These are phyloP conservation scores for Charanyca ferruginea DNA, from an alignment of 2,888 invertebrate genomes.

Conservation along the genomic window DNA sequence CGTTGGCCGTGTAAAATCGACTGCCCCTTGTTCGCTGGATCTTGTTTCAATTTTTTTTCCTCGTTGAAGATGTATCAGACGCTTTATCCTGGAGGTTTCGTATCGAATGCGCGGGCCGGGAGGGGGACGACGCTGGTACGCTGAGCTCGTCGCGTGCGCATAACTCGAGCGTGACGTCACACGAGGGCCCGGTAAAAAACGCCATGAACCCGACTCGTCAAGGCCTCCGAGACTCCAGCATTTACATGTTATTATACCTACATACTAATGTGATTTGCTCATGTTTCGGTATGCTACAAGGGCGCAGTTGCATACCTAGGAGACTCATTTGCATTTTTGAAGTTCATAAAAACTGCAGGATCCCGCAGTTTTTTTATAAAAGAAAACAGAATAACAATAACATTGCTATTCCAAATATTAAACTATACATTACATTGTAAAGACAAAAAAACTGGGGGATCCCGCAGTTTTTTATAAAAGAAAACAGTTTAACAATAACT, in stretches of 20 bases:
- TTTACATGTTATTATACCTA: constrained; percentile 78
- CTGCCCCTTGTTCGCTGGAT: constrained; percentile 80
- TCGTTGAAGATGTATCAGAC: constrained; percentile 87
- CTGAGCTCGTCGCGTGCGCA: constrained; percentile 82
- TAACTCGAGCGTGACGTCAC: constrained; percentile 88
- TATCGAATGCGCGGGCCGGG: constrained; percentile 75
- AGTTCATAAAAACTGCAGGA: constrained; percentile 25
- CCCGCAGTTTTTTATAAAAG: too few relatives aligned
- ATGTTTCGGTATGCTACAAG: constrained; percentile 68
- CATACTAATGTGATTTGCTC: constrained; percentile 74
- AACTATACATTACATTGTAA: background rate
- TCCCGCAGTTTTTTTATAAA: too few relatives aligned
- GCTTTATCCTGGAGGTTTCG: constrained; percentile 87
- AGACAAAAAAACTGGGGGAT: constrained; percentile 17
- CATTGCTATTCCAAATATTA: constrained; percentile 13
- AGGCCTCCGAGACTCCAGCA: constrained; percentile 83
- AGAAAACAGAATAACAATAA: constrained; percentile 1
- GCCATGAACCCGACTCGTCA: constrained; percentile 86
- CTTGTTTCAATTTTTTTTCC: constrained; percentile 85
- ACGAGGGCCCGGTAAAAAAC: constrained; percentile 83
- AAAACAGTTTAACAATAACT: constrained; percentile 4
- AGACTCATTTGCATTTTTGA: constrained; percentile 58
- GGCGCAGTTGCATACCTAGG: constrained; percentile 56
- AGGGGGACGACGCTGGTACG: constrained; percentile 55
- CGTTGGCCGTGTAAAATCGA: constrained; percentile 84